Conservation (phyloP, 2,797 vertebrate genomes). For the Lepilemur ruficaudatus region DNA sequence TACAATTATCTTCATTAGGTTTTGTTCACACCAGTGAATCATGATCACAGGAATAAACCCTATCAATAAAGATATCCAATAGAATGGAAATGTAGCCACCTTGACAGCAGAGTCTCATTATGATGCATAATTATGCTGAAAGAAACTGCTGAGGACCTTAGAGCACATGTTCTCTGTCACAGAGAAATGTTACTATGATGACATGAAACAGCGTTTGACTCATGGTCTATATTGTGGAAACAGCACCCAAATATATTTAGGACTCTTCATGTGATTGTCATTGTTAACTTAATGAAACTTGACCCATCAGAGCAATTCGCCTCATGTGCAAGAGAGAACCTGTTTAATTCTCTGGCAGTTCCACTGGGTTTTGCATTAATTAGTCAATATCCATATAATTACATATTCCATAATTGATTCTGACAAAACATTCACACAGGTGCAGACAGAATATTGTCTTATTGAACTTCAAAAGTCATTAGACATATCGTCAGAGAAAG, state of each 20-base stretch:
- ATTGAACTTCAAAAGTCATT: constrained; percentile 22
- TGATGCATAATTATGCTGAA: neutral
- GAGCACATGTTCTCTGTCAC: neutral
- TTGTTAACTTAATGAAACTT: constrained; percentile 33
- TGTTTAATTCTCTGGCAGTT: neutral
- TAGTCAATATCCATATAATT: constrained; percentile 35
- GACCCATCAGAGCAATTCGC: constrained; percentile 13
- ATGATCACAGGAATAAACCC: neutral
- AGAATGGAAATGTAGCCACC: neutral
- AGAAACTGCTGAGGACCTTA: neutral
- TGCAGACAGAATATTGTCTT: constrained; percentile 29
- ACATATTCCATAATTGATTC: constrained; percentile 22
- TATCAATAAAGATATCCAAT: neutral
- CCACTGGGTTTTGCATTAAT: constrained; percentile 30
- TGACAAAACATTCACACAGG: constrained; percentile 47
- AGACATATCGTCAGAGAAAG: neutral
- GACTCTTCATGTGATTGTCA: neutral
- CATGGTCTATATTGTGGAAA: neutral
- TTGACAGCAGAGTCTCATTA: neutral
- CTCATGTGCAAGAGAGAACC: neutral
- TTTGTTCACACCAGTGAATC: neutral
- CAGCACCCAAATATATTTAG: neutral
- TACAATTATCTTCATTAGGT: neutral
- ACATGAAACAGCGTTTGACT: neutral
- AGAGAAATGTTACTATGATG: neutral